phyloP scores from a whole-genome alignment of 1,140 invertebrate species.

The Brachionus calyciflorus region DNA sequence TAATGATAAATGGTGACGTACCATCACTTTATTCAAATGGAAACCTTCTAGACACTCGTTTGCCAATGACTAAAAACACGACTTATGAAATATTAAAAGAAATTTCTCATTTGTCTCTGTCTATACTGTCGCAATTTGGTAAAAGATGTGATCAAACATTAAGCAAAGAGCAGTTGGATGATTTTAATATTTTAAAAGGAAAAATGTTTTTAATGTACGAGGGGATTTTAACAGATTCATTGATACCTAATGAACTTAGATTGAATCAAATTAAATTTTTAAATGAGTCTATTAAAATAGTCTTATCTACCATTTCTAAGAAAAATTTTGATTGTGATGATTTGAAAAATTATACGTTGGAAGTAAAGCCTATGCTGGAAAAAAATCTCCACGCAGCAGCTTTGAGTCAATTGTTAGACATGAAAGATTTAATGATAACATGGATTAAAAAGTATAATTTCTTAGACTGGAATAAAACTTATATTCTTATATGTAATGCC shows the following conservation, averaged over 20 bases:
- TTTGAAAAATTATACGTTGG: not conserved
- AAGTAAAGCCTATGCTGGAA: not conserved
- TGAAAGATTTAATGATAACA: not conserved
- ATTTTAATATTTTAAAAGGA: not conserved
- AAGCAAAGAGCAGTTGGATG: not conserved
- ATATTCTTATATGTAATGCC: not conserved
- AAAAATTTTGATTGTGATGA: not conserved
- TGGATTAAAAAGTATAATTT: not conserved
- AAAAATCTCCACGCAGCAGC: not conserved
- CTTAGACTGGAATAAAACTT: not conserved
- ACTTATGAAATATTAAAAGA: slow-evolving; percentile 18
- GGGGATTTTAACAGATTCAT: not conserved
- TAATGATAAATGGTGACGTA: slow-evolving; percentile 3
- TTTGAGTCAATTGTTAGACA: not conserved
- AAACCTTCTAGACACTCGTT: not conserved
- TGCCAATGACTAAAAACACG: not conserved
- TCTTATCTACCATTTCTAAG: not conserved
- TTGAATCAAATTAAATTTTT: slow-evolving; percentile 3
- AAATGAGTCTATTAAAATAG: slow-evolving; percentile 15
- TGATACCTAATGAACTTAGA: slow-evolving; percentile 3
- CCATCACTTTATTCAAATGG: slow-evolving; percentile 1
- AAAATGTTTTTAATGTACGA: slow-evolving; percentile 2
- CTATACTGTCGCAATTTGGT: slow-evolving; percentile 6
- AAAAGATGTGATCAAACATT: slow-evolving; percentile 1
- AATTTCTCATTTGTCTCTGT: slow-evolving; percentile 9